Conservation (phyloP, 23 tunicate genomes). For the Halocynthia roretzi region DNA sequence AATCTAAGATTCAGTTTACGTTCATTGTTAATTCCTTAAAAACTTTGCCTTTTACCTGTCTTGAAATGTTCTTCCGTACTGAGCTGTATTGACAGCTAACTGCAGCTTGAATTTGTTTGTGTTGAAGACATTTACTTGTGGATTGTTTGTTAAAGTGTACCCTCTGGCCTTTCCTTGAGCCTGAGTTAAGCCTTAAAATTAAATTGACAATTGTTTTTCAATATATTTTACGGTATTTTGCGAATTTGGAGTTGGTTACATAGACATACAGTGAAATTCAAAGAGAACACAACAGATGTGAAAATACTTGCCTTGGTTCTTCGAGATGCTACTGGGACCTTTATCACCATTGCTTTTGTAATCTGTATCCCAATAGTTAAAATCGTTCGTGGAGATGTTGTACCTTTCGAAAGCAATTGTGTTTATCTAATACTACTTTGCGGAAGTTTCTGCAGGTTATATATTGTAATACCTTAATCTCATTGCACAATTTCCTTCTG, state of each 20-base stretch:
- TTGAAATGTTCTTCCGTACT: slow-evolving; percentile 91
- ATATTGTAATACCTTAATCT: slow-evolving; percentile 51
- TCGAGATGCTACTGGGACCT: not conserved
- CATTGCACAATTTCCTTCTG: slow-evolving; percentile 47
- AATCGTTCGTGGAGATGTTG: slow-evolving; percentile 95
- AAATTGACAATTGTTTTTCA: no score
- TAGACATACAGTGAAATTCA: no score
- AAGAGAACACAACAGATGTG: no score
- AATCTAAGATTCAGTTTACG: no score
- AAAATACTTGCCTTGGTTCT: not conserved
- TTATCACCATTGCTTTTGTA: not conserved
- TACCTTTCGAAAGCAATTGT: slow-evolving; percentile 31
- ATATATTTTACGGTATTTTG: no score
- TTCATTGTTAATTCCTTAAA: not conserved
- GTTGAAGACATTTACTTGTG: slow-evolving; percentile 52
- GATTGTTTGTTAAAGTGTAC: slow-evolving; percentile 30
- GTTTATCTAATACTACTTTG: no score
- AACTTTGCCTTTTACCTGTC: slow-evolving; percentile 49
- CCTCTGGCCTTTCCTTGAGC: slow-evolving; percentile 3
- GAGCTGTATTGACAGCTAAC: slow-evolving; percentile 57
- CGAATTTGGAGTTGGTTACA: no score
- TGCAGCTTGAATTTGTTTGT: slow-evolving; percentile 37
- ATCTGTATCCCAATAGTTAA: slow-evolving; percentile 48
- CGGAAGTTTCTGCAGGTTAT: not conserved
- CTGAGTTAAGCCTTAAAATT: no score